Evolutionary conservation across 1,140 invertebrate species (phyloP), one percentile per base, ranked within the genome.

Genomic region (Copidosoma floridanum): DNA sequence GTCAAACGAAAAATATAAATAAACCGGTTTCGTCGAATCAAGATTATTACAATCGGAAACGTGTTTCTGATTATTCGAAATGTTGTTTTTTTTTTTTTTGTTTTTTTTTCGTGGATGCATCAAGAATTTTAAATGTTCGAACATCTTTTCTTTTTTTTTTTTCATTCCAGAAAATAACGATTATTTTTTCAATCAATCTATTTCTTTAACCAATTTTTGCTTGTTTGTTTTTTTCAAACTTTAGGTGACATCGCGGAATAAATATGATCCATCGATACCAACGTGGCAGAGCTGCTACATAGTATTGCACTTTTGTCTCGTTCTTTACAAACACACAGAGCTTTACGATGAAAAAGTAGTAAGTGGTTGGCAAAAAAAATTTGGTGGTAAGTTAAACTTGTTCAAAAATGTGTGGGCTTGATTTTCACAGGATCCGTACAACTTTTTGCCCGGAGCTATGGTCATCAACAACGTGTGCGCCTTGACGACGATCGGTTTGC

Each of bases 221-320:
- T n/a, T n/a, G n/a, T n/a, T n/a, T n/a, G n/a, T n/a, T n/a, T n/a
- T n/a, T n/a, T n/a, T n/a, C n/a, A 16, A 58, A 63, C 46, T 75
- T 68, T 69, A 89, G 87, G 80, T 89, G 11, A 82, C 81, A 52
- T 71, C 76, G 3, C 78, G 88, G 51, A 70, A 83, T n/a, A 90
- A 89, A 69, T 92, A 87, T 70, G 83, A 92, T 73, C 84, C 86
- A 0, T 67, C 78, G 53, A 71, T 92, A n/a, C 84, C 89, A 0
- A 41, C 73, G 0, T 89, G 87, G 88, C 85, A 85, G 65, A 89
- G 86, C 61, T 29, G 85, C 0, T 93, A 93, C 66, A 75, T 90
- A 10, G 70, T 85, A 7, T 35, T 86, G 0, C 90, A 93, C 71
- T 92, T 92, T 71, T 68, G 81, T 26, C 69, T 88, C 1, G 80